Evolutionary conservation across 2,113 vertebrate species (phyloP), one percentile per base, ranked within the genome.

Genomic region (Mormyrus lacerda): DNA sequence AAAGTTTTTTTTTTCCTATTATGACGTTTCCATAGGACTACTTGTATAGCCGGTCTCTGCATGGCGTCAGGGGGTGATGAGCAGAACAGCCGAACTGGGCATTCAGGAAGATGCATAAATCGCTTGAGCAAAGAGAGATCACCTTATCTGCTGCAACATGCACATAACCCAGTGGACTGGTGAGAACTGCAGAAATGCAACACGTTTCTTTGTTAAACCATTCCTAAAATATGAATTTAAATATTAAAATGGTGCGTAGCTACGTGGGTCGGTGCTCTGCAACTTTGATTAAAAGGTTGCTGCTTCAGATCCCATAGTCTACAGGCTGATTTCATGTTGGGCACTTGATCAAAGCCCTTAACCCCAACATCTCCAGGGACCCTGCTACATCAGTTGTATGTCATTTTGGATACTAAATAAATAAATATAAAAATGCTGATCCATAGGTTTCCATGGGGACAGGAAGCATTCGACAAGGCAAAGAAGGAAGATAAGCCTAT

Each of bases 161-260:
- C 98, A n/a, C 95, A 97, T 94, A 98, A 98, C 92, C 98, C 97
- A 0, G 98, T 99, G 65, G 97, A 99, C 89, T 99, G 98, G 98
- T 99, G 93, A 97, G 96, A 87, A 61, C 82, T 24, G 8, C 44
- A 53, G 39, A 21, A 82, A 84, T 79, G 73, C 73, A 79, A 1
- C 3, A 5, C 35, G 5, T 39, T 76, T 76, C 31, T 76, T 15
- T 76, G 69, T 39, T 39, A 13, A 79, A 79, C 31, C 73, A 19
- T 69, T 69, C 10, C 27, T 69, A 69, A 69, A 31, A 27, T 31
- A 4, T 31, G n/a, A n/a, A n/a, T n/a, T n/a, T n/a, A n/a, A n/a
- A n/a, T n/a, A n/a, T n/a, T n/a, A n/a, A n/a, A 31, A 27, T 31
- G 10, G 9, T 69, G n/a, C 3, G 10, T 69, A 4, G 61, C n/a